phyloP scores from a whole-genome alignment of 2,888 invertebrate genomes.

The Chymomyza procnemis region DNA sequence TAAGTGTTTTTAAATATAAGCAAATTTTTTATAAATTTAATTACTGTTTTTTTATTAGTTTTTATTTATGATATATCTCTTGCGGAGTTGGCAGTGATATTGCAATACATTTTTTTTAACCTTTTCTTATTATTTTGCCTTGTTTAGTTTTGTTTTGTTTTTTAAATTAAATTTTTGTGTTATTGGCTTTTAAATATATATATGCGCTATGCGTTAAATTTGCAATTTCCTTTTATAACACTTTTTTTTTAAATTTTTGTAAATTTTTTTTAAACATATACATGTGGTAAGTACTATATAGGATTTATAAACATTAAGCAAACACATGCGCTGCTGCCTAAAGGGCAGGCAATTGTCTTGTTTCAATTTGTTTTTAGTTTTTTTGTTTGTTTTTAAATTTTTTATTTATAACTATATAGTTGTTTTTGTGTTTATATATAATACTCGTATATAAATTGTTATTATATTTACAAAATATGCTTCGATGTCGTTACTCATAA shows the following conservation, averaged over 20 bases:
- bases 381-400: conserved; percentile 7
- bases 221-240: conserved; percentile 35
- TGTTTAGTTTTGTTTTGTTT: conserved; percentile 6
- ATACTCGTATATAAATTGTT: conserved; percentile 8
- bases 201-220: conserved; percentile 8
- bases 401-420: conserved; percentile 3
- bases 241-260: conserved; percentile 23
- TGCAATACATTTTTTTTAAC: conserved; percentile 55
- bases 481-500: conserved; percentile 61
- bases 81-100: conserved; percentile 67
- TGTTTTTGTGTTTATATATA: conserved; percentile 24
- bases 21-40: conserved; percentile 11
- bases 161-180: not conserved
- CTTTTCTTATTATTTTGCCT: conserved; percentile 18
- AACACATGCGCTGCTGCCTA: too few relatives aligned
- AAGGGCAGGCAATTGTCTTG: conserved; percentile 20
- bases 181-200: conserved; percentile 30
- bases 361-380: conserved; percentile 31
- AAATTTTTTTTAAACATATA: not conserved
- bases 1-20: conserved; percentile 40
- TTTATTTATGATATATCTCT: conserved; percentile 51
- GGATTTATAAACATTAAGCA: not conserved
- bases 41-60: conserved; percentile 13
- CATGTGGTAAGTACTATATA: not conserved
- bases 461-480: conserved; percentile 71